A percentile compares a stretch with the other conserved stretches of the same genome.
Conservation (phyloP, 2,888 invertebrate genomes). For the Entomobrya multifasciata region DNA sequence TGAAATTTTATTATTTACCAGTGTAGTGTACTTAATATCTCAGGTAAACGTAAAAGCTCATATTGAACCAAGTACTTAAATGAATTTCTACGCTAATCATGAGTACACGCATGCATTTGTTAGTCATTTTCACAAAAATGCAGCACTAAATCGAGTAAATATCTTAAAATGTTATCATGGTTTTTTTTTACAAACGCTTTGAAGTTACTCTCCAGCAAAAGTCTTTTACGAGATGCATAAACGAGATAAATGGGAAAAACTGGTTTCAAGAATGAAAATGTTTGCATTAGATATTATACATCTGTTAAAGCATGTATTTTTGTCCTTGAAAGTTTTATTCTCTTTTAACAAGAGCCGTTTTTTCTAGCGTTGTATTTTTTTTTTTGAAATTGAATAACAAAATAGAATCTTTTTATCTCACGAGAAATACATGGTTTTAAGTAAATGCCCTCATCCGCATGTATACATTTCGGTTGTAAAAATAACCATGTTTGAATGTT, state of each 20-base stretch:
- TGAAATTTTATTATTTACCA: too few relatives aligned
- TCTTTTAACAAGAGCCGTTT: background rate
- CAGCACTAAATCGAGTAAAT: too few relatives aligned
- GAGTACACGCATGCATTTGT: too few relatives aligned
- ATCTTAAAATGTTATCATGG: too few relatives aligned
- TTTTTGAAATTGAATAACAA: constrained; percentile 23
- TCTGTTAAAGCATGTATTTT: background rate
- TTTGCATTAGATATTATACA: background rate
- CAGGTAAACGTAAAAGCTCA: too few relatives aligned
- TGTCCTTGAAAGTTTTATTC: constrained; percentile 39
- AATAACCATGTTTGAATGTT: background rate
- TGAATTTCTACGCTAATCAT: too few relatives aligned
- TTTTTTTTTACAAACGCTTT: too few relatives aligned
- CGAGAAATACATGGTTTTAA: constrained; percentile 5
- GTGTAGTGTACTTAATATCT: too few relatives aligned
- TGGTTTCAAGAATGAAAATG: background rate
- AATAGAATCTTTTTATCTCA: constrained; percentile 4
- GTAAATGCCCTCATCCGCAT: background rate
- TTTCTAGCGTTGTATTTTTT: background rate
- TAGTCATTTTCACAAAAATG: too few relatives aligned
- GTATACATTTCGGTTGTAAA: background rate
- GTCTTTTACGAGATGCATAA: too few relatives aligned
- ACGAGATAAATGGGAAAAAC: background rate
- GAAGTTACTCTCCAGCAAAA: too few relatives aligned
- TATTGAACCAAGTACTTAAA: too few relatives aligned